Percentiles rank a stretch among this genome's conserved stretches.
These are phyloP conservation scores for Diadema setosum DNA, from an alignment of 35 echinoderm and acorn worm species.

Conservation along the genomic window DNA sequence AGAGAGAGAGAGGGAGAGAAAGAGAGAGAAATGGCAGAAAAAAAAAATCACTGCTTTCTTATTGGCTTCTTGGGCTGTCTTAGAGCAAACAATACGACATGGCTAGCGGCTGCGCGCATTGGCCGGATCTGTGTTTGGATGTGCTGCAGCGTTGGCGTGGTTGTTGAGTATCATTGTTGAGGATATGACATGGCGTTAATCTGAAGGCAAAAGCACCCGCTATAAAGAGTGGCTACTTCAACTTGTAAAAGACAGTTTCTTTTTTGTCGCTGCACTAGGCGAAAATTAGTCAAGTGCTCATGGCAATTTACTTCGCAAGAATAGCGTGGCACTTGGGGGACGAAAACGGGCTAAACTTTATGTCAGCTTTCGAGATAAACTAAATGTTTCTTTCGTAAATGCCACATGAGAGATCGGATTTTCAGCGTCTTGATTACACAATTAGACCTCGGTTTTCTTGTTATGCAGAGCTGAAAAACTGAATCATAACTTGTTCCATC, in stretches of 20 bases:
- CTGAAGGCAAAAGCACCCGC: not conserved
- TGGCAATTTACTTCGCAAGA: no score
- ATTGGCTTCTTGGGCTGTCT: conserved; percentile 6
- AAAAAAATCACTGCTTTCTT: not conserved
- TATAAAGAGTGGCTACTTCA: conserved; percentile 1
- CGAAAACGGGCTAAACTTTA: not conserved
- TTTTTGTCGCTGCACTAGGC: not conserved
- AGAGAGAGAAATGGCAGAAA: not conserved
- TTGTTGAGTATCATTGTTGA: not conserved
- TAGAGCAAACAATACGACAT: not conserved
- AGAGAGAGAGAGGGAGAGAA: not conserved
- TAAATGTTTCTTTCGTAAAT: no score
- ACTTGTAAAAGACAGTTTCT: not conserved
- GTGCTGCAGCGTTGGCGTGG: not conserved
- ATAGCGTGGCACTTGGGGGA: not conserved
- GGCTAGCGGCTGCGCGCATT: not conserved
- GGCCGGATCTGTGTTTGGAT: not conserved
- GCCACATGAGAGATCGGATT: no score
- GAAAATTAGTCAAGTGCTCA: no score
- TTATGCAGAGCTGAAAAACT: no score
- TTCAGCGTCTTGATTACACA: no score
- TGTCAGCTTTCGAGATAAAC: no score
- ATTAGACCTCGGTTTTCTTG: no score
- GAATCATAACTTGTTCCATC: no score
- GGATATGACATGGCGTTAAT: not conserved